Evolutionary conservation across 2,888 invertebrate genomes (phyloP), one percentile per base, ranked within the genome.

Genomic region (Epinotia ramella): DNA sequence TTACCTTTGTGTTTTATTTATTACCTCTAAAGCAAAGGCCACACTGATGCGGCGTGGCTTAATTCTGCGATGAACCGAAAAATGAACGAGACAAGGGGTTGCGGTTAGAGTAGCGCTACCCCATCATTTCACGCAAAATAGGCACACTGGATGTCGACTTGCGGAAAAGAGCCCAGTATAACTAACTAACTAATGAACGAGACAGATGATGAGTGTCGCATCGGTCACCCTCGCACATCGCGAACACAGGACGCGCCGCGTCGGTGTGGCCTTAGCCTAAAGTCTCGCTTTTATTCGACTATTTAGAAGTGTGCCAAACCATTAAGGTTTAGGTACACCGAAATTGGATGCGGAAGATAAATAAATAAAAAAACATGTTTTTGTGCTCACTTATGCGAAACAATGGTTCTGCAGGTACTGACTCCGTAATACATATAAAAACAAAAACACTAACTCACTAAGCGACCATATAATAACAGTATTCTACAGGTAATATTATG

Each of bases 1-100:
- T 78, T 77, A 63, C 77, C 18, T n/a, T 53, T 83, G 88, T 87
- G 88, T 93, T 92, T 91, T 88, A 90, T 91, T 92, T 88, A 28
- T 64, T 72, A 65, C 53, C 28, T 64, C 46, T 40, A 57, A 44
- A 0, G 12, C 57, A 46, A 13, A 46, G 13, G n/a, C 6, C 7
- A 53, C 13, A 53, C 0, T 49, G 49, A 49, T 16, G 49, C n/a
- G 53, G 4, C 5, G 49, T 49, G 49, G 49, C 16, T 49, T 5
- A 1, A 4, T 49, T 49, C 13, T 49, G 13, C 53, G 5, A 16
- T 49, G 49, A 46, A 13, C 7, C n/a, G 13, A 0, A n/a, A 53
- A n/a, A n/a, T 40, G 7, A 33, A 33, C 33, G 33, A 33, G 33
- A 13, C 13, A 46, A n/a, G n/a, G n/a, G n/a, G n/a, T n/a, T n/a